phyloP scores from a whole-genome alignment of 2,888 invertebrate species.

The Chironomus tentans region DNA sequence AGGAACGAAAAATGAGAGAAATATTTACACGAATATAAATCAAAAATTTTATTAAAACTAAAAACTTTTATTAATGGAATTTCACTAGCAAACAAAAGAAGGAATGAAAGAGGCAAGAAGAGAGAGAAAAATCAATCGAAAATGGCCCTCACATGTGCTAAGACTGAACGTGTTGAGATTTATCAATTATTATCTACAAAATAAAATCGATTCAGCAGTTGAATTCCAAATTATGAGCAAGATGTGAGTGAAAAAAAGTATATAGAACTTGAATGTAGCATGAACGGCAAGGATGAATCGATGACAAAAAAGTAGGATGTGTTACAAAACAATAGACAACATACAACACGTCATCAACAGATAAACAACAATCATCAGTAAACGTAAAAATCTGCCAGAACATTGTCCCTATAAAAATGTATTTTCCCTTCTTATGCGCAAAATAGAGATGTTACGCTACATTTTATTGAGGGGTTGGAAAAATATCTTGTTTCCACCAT shows the following conservation, averaged over 20 bases:
- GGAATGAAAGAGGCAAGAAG: not conserved
- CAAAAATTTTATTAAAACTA: not conserved
- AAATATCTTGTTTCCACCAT: constrained; percentile 5
- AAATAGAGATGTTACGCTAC: not conserved
- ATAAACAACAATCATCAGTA: constrained; percentile 23
- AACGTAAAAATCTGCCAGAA: not conserved
- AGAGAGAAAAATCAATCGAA: not conserved
- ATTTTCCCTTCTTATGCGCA: not conserved
- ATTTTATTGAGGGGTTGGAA: constrained; percentile 13
- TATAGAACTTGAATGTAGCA: too few species aligned
- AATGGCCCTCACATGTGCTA: not conserved
- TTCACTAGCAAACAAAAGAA: not conserved
- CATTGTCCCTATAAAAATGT: not conserved
- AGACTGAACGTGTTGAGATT: constrained; percentile 1
- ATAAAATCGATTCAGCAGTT: too few species aligned
- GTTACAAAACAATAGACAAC: constrained; percentile 24
- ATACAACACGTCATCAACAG: constrained; percentile 16
- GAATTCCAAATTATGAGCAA: not conserved
- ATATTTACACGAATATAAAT: not conserved
- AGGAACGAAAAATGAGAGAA: not conserved
- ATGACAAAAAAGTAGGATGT: constrained; percentile 19
- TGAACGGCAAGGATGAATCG: not conserved
- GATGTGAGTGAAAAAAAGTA: too few species aligned
- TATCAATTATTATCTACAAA: constrained; percentile 10
- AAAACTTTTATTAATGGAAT: too few species aligned